Percentiles rank a stretch among this genome's conserved stretches.
Evolutionary conservation across 2,113 vertebrate species (phyloP).

Genomic region (Solea solea): DNA sequence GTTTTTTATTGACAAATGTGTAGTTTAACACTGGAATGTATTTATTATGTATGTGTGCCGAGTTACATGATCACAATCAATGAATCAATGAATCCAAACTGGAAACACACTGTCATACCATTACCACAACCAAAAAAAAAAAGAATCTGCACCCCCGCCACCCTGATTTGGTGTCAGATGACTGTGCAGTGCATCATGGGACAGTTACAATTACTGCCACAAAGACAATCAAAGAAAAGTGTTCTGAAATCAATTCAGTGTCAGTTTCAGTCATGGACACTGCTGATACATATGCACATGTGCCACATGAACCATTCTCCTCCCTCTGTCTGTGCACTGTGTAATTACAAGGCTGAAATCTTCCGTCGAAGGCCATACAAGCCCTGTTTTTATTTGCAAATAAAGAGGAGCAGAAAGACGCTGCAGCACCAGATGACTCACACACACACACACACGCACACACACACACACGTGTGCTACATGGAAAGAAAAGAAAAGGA

Average conservation of each 20-base stretch:
- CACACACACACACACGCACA: constrained; percentile 12
- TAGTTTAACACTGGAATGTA: too few relatives aligned
- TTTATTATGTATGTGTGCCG: too few relatives aligned
- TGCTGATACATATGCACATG: neutral
- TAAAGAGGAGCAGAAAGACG: constrained; percentile 25
- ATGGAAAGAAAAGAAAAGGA: constrained; percentile 9
- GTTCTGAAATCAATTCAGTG: neutral
- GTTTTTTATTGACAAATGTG: too few relatives aligned
- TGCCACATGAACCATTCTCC: too few relatives aligned
- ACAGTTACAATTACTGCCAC: neutral
- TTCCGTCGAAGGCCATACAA: constrained; percentile 36
- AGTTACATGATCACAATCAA: too few relatives aligned
- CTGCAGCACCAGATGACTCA: constrained; percentile 42
- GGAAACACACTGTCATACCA: too few relatives aligned
- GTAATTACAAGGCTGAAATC: constrained; percentile 52
- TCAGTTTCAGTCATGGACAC: neutral
- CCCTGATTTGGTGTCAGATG: neutral
- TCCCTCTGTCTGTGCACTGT: neutral
- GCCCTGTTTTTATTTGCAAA: constrained; percentile 16
- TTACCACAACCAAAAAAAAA: too few relatives aligned
- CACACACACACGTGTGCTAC: constrained; percentile 24
- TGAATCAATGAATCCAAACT: too few relatives aligned
- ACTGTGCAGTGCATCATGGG: neutral
- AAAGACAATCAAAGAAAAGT: neutral
- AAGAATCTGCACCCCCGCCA: neutral